Conservation (phyloP, 37 sponge, comb jelly and placozoan species). For the Chondrosia reniformis region DNA sequence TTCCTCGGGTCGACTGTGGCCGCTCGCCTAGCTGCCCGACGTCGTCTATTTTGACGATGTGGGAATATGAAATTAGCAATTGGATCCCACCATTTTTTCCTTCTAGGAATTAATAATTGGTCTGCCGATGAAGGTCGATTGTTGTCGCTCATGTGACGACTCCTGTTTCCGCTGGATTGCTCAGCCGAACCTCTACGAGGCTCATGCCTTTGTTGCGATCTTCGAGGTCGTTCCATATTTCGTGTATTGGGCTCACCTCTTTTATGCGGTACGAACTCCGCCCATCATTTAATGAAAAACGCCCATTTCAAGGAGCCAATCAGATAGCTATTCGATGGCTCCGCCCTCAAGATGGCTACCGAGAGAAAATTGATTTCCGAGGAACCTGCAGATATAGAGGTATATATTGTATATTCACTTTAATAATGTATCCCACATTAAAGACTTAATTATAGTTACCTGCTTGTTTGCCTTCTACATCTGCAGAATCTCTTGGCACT, state of each 20-base stretch:
- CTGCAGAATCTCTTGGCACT: conserved; percentile 75
- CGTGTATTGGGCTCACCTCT: neutral
- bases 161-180: neutral
- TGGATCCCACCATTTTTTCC: conserved; percentile 21
- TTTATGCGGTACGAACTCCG: neutral
- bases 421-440: neutral
- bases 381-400: conserved; percentile 78
- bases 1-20: neutral
- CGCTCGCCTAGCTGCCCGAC: neutral
- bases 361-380: conserved; percentile 29
- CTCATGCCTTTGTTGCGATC: neutral
- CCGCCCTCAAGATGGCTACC: conserved; percentile 2
- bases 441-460: neutral
- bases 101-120: neutral
- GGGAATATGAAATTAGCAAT: conserved; percentile 21
- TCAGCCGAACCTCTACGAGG: neutral
- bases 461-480: neutral
- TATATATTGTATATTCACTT: neutral
- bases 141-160: neutral
- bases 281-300: neutral
- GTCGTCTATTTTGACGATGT: neutral
- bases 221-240: neutral
- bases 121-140: neutral
- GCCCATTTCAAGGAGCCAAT: neutral
- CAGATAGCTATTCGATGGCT: neutral